A percentile compares a stretch with the other conserved stretches of the same genome.
Conservation (phyloP, 30 jellyfish, hydroid and myxozoan species). For the Mastigias papua region DNA sequence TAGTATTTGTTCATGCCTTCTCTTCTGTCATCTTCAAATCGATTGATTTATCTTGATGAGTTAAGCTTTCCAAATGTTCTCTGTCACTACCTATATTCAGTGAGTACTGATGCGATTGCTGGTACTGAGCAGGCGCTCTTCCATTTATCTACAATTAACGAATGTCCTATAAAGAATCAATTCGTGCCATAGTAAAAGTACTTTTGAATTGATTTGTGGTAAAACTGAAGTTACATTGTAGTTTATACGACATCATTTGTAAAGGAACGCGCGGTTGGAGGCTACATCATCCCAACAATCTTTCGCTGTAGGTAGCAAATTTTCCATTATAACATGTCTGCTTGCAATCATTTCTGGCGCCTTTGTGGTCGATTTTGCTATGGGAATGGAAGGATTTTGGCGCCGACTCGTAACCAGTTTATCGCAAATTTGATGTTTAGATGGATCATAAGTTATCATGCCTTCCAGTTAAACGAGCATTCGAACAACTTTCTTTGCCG, state of each 20-base stretch:
- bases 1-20: too few species aligned
- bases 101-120: too few species aligned
- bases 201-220: constrained; percentile 33
- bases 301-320: constrained; percentile 33
- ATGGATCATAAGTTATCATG: constrained; percentile 6
- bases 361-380: constrained; percentile 60
- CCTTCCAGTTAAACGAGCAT: constrained; percentile 11
- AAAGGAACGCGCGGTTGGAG: constrained; percentile 25
- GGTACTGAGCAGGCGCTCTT: background rate
- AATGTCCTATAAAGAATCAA: background rate
- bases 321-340: constrained; percentile 38
- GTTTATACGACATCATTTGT: background rate
- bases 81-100: too few species aligned
- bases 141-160: too few species aligned
- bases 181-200: constrained; percentile 1
- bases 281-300: constrained; percentile 58
- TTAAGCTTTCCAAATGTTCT: too few species aligned
- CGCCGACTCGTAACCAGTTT: constrained; percentile 64
- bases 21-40: too few species aligned
- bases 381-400: constrained; percentile 42
- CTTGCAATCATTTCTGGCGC: constrained; percentile 50
- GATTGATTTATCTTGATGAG: too few species aligned
- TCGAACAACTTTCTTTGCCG: background rate
- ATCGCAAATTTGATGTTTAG: constrained; percentile 16
- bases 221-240: constrained; percentile 13